Conservation (phyloP, 2,888 invertebrate genomes). For the Scotopteryx bipunctaria region DNA sequence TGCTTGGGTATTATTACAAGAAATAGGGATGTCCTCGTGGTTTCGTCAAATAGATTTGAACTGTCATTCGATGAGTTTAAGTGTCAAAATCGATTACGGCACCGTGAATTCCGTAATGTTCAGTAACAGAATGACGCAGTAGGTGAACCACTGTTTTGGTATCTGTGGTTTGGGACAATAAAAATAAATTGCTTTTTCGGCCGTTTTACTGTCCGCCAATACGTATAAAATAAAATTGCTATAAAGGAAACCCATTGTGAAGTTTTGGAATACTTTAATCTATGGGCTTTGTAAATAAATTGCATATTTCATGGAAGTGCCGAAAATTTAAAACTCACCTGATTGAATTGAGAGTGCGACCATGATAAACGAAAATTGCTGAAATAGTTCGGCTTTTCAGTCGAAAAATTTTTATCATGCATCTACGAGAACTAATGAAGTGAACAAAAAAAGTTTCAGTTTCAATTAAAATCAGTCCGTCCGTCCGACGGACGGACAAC, state of each 20-base stretch:
- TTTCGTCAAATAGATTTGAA: background rate
- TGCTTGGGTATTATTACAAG: background rate
- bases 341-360: background rate
- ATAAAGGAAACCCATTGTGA: slow-evolving; percentile 43
- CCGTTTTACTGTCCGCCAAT: slow-evolving; percentile 67
- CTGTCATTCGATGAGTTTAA: slow-evolving; percentile 1
- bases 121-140: slow-evolving; percentile 10
- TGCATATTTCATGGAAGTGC: slow-evolving; percentile 15
- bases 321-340: slow-evolving; percentile 13
- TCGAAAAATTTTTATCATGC: too few relatives aligned
- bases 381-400: too few relatives aligned
- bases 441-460: too few relatives aligned
- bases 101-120: background rate
- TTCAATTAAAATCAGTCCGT: too few relatives aligned
- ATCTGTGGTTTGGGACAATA: slow-evolving; percentile 54
- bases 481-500: too few relatives aligned
- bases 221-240: slow-evolving; percentile 66
- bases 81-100: slow-evolving; percentile 5
- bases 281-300: slow-evolving; percentile 25
- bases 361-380: too few relatives aligned
- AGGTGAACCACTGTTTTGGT: background rate
- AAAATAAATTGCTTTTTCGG: slow-evolving; percentile 66
- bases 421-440: too few relatives aligned
- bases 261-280: slow-evolving; percentile 30
- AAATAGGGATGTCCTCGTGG: slow-evolving; percentile 5